Evolutionary conservation across 2,888 invertebrate species (phyloP), one percentile per base, ranked within the genome.

Genomic region (Erebia palarica): DNA sequence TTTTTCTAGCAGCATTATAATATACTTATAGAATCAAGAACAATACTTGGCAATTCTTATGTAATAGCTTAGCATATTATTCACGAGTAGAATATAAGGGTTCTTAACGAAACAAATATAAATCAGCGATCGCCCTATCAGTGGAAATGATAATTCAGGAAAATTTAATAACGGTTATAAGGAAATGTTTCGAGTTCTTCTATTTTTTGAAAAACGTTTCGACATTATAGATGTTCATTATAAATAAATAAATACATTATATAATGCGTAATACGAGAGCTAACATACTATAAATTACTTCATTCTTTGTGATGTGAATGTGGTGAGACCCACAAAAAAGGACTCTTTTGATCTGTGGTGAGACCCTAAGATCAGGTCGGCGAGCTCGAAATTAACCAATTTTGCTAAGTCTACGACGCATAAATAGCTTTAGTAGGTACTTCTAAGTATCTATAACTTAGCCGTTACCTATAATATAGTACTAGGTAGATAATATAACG

Each of bases 161-260:
- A 68, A 70, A 68, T 51, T 21, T 72, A 68, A 74, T 70, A 73
- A 65, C 60, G 21, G 60, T 66, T 70, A 69, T 74, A 73, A 73
- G 74, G 74, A 74, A 74, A 70, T 72, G 51, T 68, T 65, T 53
- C 18, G 59, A 65, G 47, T 70, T 69, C 68, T 74, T 73, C 59
- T 70, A 21, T 64, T 57, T 27, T 68, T 72, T 70, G 51, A 68
- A 61, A 68, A 68, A 61, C 68, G 61, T 53, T 60, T 68, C 51
- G 49, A 49, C 16, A 57, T n/a, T n/a, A n/a, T 58, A 47, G n/a
- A 36, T 21, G 59, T 60, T 44, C 42, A 47, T 65, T 57, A 36
- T 36, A 36, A 36, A 36, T 36, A 36, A 36, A 27, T 27, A 4
- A 27, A 36, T 36, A 27, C 27, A 27, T 27, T 27, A 27, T 57